Conservation (phyloP, 2,113 vertebrate genomes). For the Otus sunia region DNA sequence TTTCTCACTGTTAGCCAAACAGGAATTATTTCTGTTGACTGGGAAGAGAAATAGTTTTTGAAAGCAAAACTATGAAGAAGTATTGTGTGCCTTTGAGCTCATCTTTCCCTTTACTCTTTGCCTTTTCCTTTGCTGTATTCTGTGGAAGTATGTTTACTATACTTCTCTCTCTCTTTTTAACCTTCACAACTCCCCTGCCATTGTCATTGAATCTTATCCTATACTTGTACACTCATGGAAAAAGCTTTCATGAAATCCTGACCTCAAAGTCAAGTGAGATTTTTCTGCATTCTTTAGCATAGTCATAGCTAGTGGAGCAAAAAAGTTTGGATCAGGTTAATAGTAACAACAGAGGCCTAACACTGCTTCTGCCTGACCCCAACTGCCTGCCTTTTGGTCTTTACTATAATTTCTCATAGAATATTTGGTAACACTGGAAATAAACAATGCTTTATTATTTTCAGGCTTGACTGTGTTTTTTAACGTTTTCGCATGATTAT, state of each 20-base stretch:
- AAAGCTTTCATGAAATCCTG: neutral
- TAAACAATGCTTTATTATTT: neutral
- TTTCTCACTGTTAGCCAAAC: neutral
- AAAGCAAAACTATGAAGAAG: neutral
- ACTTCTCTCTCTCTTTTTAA: neutral
- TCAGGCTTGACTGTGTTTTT: neutral
- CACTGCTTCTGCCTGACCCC: slow-evolving; percentile 67
- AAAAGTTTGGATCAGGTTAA: slow-evolving; percentile 5
- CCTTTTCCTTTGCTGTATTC: neutral
- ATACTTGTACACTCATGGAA: neutral
- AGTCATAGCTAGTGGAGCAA: slow-evolving; percentile 2
- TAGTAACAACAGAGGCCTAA: slow-evolving; percentile 44
- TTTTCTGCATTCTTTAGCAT: neutral
- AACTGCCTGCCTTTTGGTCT: slow-evolving; percentile 23
- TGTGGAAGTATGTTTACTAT: neutral
- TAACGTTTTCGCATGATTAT: slow-evolving; percentile 37
- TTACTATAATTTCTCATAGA: neutral
- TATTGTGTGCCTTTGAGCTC: neutral
- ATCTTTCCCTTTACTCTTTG: neutral
- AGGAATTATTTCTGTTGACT: neutral
- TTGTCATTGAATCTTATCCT: neutral
- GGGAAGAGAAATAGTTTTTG: neutral
- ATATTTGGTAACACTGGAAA: neutral
- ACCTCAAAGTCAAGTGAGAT: neutral
- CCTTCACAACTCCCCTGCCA: slow-evolving; percentile 9